phyloP scores from a whole-genome alignment of 2,113 vertebrate genomes.

The Sakesphorus luctuosus region DNA sequence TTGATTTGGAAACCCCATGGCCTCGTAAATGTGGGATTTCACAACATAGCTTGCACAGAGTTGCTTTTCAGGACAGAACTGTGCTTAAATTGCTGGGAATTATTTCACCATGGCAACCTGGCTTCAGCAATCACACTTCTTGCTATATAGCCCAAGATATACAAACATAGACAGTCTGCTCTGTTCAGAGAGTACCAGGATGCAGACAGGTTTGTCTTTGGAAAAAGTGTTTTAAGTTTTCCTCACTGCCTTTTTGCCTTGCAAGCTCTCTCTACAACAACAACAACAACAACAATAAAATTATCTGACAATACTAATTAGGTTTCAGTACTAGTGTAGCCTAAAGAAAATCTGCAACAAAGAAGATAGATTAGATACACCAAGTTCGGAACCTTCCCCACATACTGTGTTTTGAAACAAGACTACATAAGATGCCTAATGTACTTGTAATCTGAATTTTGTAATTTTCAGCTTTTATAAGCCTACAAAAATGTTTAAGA shows the following conservation, averaged over 20 bases:
- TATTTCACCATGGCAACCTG: constrained; percentile 57
- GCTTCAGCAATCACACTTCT: background rate
- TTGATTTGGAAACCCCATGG: constrained; percentile 34
- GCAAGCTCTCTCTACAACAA: background rate
- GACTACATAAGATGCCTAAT: background rate
- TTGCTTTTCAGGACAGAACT: constrained; percentile 44
- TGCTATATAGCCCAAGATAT: background rate
- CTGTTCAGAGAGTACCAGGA: background rate
- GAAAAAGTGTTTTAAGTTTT: background rate
- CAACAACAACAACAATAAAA: background rate
- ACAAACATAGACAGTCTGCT: background rate
- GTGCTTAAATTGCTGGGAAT: constrained; percentile 45
- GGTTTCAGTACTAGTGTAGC: background rate
- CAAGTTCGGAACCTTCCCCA: background rate
- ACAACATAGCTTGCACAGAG: constrained; percentile 12
- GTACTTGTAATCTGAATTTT: background rate
- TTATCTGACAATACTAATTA: background rate
- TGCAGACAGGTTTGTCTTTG: background rate
- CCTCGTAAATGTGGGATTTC: background rate
- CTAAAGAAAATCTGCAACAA: background rate
- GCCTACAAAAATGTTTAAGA: background rate
- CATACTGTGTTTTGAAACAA: background rate
- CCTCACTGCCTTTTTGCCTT: background rate
- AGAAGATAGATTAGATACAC: rapidly evolving
- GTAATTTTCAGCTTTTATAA: background rate